Conservation (phyloP, 2,888 invertebrate species). For the Apantesis nais region DNA sequence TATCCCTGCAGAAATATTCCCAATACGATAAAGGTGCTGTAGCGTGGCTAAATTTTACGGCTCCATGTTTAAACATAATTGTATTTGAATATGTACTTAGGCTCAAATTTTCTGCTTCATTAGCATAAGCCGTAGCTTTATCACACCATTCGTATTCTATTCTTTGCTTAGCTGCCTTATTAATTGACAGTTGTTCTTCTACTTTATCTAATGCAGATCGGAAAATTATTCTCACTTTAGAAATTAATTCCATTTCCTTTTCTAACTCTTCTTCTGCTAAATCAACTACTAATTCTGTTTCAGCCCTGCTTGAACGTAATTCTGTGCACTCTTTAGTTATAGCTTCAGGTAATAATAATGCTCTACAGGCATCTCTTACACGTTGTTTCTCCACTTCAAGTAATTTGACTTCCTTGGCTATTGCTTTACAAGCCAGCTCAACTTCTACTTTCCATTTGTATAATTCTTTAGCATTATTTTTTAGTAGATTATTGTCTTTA, state of each 20-base stretch:
- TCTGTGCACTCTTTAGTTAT: constrained; percentile 91
- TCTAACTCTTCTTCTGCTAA: constrained; percentile 90
- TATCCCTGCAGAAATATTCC: constrained; percentile 93
- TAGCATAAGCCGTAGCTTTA: constrained; percentile 91
- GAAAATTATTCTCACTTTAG: constrained; percentile 87
- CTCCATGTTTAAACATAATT: constrained; percentile 92
- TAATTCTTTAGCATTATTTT: constrained; percentile 88
- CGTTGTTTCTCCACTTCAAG: constrained; percentile 88
- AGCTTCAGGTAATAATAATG: constrained; percentile 89
- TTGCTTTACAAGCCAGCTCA: constrained; percentile 88
- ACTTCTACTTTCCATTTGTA: constrained; percentile 92
- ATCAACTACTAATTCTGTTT: constrained; percentile 91
- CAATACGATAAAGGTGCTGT: constrained; percentile 89
- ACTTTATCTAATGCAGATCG: constrained; percentile 87
- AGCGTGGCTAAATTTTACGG: constrained; percentile 91
- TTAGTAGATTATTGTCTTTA: constrained; percentile 88
- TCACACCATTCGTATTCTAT: constrained; percentile 97
- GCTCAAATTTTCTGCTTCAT: constrained; percentile 89
- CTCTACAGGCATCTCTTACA: constrained; percentile 88
- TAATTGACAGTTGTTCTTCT: constrained; percentile 89
- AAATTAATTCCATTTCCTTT: constrained; percentile 90
- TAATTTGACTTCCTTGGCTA: constrained; percentile 88
- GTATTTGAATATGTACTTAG: constrained; percentile 89
- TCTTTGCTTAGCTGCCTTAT: constrained; percentile 92
- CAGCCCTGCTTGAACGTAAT: constrained; percentile 88